These are phyloP conservation scores for Mormyrus lacerda DNA, from an alignment of 2,113 vertebrate species.

Conservation along the genomic window DNA sequence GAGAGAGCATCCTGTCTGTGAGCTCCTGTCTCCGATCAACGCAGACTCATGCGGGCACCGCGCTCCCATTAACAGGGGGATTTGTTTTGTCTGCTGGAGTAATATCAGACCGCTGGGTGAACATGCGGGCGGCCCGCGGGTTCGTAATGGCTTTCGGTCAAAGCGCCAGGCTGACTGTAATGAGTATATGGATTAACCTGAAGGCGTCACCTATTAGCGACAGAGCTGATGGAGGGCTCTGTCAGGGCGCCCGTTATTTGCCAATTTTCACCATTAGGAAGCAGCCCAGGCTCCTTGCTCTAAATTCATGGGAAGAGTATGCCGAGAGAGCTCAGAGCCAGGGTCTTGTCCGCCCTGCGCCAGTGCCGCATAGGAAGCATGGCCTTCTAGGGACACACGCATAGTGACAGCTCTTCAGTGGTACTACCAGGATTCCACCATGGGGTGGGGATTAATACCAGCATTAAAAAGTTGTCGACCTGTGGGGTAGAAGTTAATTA, in stretches of 20 bases:
- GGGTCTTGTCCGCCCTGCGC: constrained; percentile 42
- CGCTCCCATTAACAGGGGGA: not conserved
- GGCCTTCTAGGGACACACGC: not conserved
- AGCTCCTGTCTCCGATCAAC: not conserved
- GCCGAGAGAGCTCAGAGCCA: constrained; percentile 34
- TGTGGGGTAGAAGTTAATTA: not conserved
- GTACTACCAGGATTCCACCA: not conserved
- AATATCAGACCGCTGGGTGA: constrained; percentile 32
- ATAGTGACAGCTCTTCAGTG: not conserved
- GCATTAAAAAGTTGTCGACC: not conserved
- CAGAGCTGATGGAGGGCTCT: constrained; percentile 50
- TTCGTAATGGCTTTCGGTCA: constrained; percentile 40
- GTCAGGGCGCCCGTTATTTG: constrained; percentile 58
- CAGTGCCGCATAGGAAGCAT: not conserved
- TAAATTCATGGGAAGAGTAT: constrained; percentile 57
- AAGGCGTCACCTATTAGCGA: constrained; percentile 54
- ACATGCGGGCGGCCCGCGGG: constrained; percentile 14
- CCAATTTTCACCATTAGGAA: constrained; percentile 58
- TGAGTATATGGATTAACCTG: constrained; percentile 46
- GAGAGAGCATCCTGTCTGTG: not conserved
- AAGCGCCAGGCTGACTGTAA: constrained; percentile 38
- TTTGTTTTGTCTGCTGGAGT: constrained; percentile 15
- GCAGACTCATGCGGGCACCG: not conserved
- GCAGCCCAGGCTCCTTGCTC: constrained; percentile 45
- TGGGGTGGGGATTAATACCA: not conserved